These are phyloP conservation scores for Crenichthys baileyi DNA, from an alignment of 2,797 vertebrate species.

Conservation along the genomic window DNA sequence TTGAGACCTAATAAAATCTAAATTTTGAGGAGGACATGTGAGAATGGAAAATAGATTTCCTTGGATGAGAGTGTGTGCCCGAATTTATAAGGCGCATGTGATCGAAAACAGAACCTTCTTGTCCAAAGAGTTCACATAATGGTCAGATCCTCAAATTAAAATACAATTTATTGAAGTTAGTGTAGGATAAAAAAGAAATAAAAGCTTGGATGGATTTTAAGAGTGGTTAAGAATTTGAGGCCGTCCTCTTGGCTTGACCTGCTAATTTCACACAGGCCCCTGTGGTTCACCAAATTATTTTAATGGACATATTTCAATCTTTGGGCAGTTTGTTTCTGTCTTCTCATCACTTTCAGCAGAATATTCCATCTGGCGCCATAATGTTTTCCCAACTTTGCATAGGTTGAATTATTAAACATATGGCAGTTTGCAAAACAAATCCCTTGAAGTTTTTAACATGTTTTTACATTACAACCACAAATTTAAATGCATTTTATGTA, in stretches of 20 bases:
- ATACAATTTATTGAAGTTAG: background rate
- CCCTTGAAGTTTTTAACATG: background rate
- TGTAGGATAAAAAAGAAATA: background rate
- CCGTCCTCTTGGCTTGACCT: background rate
- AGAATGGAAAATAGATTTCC: conserved; percentile 20
- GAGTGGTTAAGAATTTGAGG: background rate
- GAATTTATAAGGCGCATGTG: background rate
- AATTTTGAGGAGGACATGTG: conserved; percentile 29
- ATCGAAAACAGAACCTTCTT: conserved; percentile 13
- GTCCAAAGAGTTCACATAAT: conserved; percentile 11
- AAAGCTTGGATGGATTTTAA: background rate
- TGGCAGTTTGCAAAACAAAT: too few relatives aligned
- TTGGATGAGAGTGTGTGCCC: background rate
- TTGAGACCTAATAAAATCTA: conserved; percentile 25
- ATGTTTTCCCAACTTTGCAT: conserved; percentile 5
- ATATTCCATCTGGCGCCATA: background rate
- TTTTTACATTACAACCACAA: background rate
- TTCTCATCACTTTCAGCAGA: conserved; percentile 5
- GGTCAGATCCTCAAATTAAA: conserved; percentile 20
- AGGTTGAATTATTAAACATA: background rate
- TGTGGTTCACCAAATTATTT: conserved; percentile 17
- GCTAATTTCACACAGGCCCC: conserved; percentile 4
- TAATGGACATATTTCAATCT: conserved; percentile 19
- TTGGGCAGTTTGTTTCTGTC: conserved; percentile 9
- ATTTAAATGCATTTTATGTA: background rate